Base-by-base conservation (phyloP, 2,113 vertebrate species). In the Willisornis vidua region DNA sequence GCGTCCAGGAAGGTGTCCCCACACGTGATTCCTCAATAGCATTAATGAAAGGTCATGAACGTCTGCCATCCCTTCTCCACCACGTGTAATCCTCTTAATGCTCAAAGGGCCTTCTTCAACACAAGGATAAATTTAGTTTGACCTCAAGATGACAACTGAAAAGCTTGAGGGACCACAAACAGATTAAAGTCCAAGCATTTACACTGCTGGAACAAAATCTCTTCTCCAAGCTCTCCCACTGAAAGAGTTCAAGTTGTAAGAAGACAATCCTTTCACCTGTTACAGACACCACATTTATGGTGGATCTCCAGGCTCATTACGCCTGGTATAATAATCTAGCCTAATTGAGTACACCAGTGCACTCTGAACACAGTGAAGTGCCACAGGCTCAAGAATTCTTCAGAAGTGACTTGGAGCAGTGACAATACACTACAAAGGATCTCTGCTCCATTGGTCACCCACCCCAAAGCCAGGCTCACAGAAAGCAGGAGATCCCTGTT, bases 81-180 rank as follows among this genome's bases (percentile, higher is more conserved):
- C 46, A 82, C 10, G 0, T 85, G 75, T 95, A 94, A 96, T 92
- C 93, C 94, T 93, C 95, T 96, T 96, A 95, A 59, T 6, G n/a
- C 61, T 68, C 37, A 94, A 93, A 92, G 70, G 62, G 82, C 46
- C 80, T 93, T 72, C 90, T 94, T 89, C 87, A 78, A 82, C 55
- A 35, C 19, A 72, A 78, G 58, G 90, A 94, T 91, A 96, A 94
- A 92, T 90, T 90, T 93, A 96, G 79, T 79, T 80, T 94, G 80
- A 91, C 86, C 93, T 58, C 37, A 89, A 66, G 62, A 94, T 92
- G 93, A 91, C 81, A 79, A 90, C 29, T 37, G 49, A 91, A 92
- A 87, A 87, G 39, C 74, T 15, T 68, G 29, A 89, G 51, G 57
- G 39, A 86, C 84, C 48, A 70, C 6, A 6, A 90, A 83, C 1